These are phyloP conservation scores for Bruchidius siliquastri DNA, from an alignment of 2,888 invertebrate species.

Conservation along the genomic window DNA sequence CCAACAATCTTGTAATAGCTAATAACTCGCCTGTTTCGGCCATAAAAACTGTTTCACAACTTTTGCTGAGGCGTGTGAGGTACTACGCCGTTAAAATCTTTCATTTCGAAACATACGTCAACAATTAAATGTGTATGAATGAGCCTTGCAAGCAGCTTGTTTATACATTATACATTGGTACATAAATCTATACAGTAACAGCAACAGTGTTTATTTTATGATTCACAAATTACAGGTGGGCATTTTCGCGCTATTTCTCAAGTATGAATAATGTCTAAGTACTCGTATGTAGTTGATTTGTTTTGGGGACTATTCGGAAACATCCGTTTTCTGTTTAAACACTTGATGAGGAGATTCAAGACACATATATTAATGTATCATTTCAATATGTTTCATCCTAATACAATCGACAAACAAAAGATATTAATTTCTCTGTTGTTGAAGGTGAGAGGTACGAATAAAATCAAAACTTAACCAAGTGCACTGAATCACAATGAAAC, in stretches of 20 bases:
- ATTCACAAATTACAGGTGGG: not conserved
- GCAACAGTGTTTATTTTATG: not conserved
- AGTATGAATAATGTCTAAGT: not conserved
- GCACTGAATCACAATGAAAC: too few species aligned
- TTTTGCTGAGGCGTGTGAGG: not conserved
- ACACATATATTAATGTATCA: too few species aligned
- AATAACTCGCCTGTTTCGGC: not conserved
- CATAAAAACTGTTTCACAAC: not conserved
- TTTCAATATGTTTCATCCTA: too few species aligned
- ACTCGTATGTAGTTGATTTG: too few species aligned
- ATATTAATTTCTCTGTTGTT: too few species aligned
- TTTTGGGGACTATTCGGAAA: too few species aligned
- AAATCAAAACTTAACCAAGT: too few species aligned
- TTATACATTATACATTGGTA: not conserved
- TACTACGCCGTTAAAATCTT: not conserved
- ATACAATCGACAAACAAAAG: too few species aligned
- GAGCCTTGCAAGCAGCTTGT: not conserved
- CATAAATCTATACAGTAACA: not conserved
- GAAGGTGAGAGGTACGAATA: too few species aligned
- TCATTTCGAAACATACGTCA: not conserved
- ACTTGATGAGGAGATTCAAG: too few species aligned
- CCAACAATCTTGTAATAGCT: not conserved
- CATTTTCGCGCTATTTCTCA: not conserved
- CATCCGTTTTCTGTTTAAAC: too few species aligned
- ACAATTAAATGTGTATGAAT: not conserved